Evolutionary conservation across 2,113 vertebrate genomes (phyloP), one percentile per base, ranked within the genome.

Genomic region (Malurus alboscapulatus): DNA sequence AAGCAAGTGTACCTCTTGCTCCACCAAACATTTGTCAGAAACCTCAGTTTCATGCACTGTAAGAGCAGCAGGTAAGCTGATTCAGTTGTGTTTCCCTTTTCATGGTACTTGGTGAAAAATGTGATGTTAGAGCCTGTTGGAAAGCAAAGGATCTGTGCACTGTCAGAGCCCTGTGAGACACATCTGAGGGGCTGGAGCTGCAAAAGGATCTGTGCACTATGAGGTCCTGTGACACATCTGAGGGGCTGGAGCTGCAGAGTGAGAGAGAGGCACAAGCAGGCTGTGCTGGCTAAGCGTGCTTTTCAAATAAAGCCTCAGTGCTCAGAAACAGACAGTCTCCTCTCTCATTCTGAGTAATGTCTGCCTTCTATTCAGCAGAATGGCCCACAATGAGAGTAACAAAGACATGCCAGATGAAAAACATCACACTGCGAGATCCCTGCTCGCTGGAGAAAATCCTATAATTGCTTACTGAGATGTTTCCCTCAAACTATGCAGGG

Each of bases 321-420:
- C 96, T 95, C 96, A 87, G 97, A 97, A 98, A 98, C 97, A 98
- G 96, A 98, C 98, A 97, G 97, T 98, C 97, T 98, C 97, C 95
- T 12, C 96, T 96, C 96, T 96, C 95, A 92, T 95, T 98, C 97
- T 98, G 98, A 98, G 97, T 98, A 98, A 98, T 97, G 98, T 98
- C 98, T 99, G 98, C 95, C 95, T 97, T 97, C 97, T 97, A 88
- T 98, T 98, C 98, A 97, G 78, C 96, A 96, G 93, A 98, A 92
- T 53, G 61, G 95, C 93, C 94, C 97, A 97, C 96, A 96, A 97
- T 97, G 85, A 97, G 95, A 97, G 97, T 93, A 97, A 98, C 96
- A 97, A 93, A 97, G 95, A 90, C 94, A 95, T 96, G 97, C 97
- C 98, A 98, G 97, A 96, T 96, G 96, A 98, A 98, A 99, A 98